Base-by-base conservation (phyloP, 2,888 invertebrate species). In the Spialia ferax region DNA sequence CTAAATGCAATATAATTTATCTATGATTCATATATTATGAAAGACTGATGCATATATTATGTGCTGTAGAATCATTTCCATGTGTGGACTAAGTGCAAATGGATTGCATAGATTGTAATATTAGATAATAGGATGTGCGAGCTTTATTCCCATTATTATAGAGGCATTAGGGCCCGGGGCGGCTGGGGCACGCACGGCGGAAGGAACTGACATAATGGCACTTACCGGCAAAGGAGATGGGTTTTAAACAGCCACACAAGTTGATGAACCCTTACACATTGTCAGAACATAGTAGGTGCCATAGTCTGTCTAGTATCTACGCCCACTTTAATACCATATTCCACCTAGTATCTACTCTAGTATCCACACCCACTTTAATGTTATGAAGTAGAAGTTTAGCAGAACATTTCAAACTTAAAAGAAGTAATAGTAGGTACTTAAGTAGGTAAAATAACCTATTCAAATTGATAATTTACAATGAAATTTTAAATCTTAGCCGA, bases 91-190 rank as follows among this genome's bases (percentile, higher is more conserved):
- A 64, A 56, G 56, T 48, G 56, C 42, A 22, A 57, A 64, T 57
- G 22, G 22, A 64, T 64, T 64, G 48, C 32, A 48, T 22, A 57
- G 50, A 65, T 65, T 59, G 22, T 59, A 65, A 65, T 65, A 65
- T 57, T 57, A 59, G 64, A 59, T 65, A 65, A 65, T 65, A 35
- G 50, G 50, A 59, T 26, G 57, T 63, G 29, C 15, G 18, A 38
- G 64, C 38, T 48, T 59, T 50, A 59, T 65, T 50, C 50, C 57
- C 64, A 65, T 65, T 59, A 65, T 65, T 65, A 59, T 65, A 65
- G 50, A 65, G 23, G 15, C 64, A 65, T 65, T 65, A 65, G 50
- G 42, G 35, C 26, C 3, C 10, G 6, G 32, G 57, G 57, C 35
- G 35, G 18, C 3, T n/a, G 6, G 32, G 57, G 57, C 35, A 57